A percentile compares a stretch with the other conserved stretches of the same genome.
Conservation (phyloP, 2,888 invertebrate genomes). For the Alloplasta piceator region DNA sequence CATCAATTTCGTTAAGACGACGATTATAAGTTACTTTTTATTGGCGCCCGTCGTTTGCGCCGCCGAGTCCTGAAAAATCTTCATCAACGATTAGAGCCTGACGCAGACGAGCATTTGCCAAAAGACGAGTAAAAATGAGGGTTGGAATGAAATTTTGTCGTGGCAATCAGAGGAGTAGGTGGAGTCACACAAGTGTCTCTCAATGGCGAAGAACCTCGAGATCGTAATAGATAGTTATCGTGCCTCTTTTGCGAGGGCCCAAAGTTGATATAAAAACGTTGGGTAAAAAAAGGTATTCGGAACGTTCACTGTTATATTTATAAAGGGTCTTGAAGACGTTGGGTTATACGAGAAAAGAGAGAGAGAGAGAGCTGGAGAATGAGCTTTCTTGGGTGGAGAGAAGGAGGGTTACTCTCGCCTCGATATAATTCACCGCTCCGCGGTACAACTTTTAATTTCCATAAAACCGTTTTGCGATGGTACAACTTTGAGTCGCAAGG, state of each 20-base stretch:
- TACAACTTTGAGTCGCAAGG: conserved; percentile 64
- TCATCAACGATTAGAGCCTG: background rate
- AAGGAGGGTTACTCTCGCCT: conserved; percentile 18
- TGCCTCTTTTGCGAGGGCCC: too few relatives aligned
- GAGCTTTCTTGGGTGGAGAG: background rate
- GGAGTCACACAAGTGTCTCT: background rate
- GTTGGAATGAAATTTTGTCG: background rate
- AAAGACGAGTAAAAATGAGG: background rate
- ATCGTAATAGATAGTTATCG: too few relatives aligned
- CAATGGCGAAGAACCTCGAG: background rate
- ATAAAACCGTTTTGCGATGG: conserved; percentile 73
- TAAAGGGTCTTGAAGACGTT: conserved; percentile 60
- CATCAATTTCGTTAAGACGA: background rate
- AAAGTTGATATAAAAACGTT: conserved; percentile 24
- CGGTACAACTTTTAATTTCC: conserved; percentile 78
- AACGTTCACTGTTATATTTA: conserved; percentile 54
- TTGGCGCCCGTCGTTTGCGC: too few relatives aligned
- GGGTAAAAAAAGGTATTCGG: conserved; percentile 26
- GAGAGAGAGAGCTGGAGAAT: background rate
- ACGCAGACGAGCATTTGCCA: too few relatives aligned
- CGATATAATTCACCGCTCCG: conserved; percentile 72
- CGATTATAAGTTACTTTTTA: too few relatives aligned
- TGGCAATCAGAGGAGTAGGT: background rate
- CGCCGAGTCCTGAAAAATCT: too few relatives aligned
- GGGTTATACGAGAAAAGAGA: conserved; percentile 56